Base-by-base conservation (phyloP, 2,113 vertebrate genomes). In the Spermophilus dauricus region DNA sequence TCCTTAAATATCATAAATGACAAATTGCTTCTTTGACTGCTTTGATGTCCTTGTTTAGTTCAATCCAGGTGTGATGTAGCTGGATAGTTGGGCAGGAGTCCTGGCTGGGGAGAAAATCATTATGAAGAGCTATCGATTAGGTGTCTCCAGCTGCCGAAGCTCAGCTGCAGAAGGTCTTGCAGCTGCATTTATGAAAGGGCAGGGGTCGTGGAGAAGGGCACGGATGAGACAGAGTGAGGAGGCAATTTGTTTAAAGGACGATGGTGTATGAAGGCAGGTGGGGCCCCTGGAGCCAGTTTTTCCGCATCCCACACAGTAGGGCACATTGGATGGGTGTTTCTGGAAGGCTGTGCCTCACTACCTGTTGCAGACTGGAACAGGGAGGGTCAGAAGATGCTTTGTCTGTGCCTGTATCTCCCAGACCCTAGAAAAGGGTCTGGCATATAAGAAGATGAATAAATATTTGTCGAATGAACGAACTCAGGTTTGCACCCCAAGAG, bases 81-180 rank as follows among this genome's bases (percentile, higher is more conserved):
- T 5, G 94, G 65, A 39, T 4, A 58, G 82, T 13, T 32, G 85
- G 76, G 28, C 69, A 82, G 30, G 87, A 85, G 69, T 70, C 81
- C 56, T 92, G 30, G 73, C 67, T 24, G 67, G 83, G 81, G 73
- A 97, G 88, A 89, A 92, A 88, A 91, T 96, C 39, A 0, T 92
- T 93, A 83, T 45, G 92, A 95, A 88, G 69, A 95, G 61, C 92
- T 96, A 96, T 98, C 1, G 73, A 98, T 96, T 91, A 97, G 96
- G 63, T 95, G 96, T 97, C 95, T 67, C 37, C n/a, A 13, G 86
- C 96, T 70, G 34, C 80, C 53, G 89, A 30, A 30, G 30, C 58
- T 58, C 83, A n/a, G 85, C 39, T 7, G 16, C 4, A 0, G 95
- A 67, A 22, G 89, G 56, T 95, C 39, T 91, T 81, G 39, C 80